These are phyloP conservation scores for Piprites chloris DNA, from an alignment of 2,113 vertebrate species.

Conservation along the genomic window DNA sequence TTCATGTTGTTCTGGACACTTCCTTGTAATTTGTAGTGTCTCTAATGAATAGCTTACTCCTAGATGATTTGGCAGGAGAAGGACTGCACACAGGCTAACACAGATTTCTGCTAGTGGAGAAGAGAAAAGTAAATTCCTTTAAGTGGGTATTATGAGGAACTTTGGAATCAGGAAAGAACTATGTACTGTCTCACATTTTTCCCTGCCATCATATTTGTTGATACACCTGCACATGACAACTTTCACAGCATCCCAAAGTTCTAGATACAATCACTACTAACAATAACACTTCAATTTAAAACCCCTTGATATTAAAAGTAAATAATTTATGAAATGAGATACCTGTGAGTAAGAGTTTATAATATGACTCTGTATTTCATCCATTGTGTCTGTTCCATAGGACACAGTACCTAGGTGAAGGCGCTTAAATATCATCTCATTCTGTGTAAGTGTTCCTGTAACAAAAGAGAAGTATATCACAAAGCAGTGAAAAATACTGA, in stretches of 20 bases:
- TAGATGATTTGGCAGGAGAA: background rate
- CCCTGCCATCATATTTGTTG: background rate
- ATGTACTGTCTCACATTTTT: background rate
- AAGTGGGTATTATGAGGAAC: background rate
- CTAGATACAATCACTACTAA: background rate
- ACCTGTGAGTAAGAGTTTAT: constrained; percentile 85
- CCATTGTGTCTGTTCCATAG: constrained; percentile 96
- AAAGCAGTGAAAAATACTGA: background rate
- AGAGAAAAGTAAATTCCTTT: background rate
- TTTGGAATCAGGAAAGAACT: background rate
- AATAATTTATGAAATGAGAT: background rate
- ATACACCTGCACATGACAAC: background rate
- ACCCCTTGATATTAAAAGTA: background rate
- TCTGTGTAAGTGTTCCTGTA: constrained; percentile 94
- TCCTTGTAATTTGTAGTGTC: background rate
- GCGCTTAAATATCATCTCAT: constrained; percentile 97
- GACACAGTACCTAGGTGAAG: constrained; percentile 96
- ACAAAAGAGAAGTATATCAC: background rate
- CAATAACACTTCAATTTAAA: background rate
- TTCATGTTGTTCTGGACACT: background rate
- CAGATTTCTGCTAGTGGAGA: background rate
- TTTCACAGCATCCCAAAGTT: background rate
- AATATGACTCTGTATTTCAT: constrained; percentile 94
- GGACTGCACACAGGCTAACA: background rate
- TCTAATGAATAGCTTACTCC: background rate